Evolutionary conservation across 2,888 invertebrate species (phyloP), one percentile per base, ranked within the genome.

Genomic region (Phyllotreta cruciferae): DNA sequence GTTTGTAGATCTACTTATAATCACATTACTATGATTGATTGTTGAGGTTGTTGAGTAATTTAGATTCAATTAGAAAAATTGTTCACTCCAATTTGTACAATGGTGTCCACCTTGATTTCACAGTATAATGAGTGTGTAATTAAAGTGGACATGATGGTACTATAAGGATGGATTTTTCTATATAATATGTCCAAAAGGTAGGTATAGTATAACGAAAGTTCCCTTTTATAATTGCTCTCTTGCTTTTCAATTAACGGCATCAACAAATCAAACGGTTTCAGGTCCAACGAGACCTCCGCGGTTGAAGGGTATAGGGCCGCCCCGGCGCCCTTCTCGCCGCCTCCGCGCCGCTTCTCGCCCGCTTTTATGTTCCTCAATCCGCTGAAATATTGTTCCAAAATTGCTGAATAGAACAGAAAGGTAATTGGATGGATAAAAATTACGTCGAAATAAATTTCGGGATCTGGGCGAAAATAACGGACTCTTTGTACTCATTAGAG

Each of bases 201-300:
- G 24, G 24, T 24, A 24, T 24, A 24, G n/a, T n/a, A 24, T 4
- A 24, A 24, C 24, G 24, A 1, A 24, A 24, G 4, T 4, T 24
- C 24, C 24, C 24, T 24, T 24, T 74, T 80, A 80, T 82, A 83
- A 82, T 82, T 82, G 81, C 81, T 80, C 70, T 79, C 79, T 49
- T 77, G 81, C 81, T 81, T 82, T 83, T 82, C 83, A 83, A 83
- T 83, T 83, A 83, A 82, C 82, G 81, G 77, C 76, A 78, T 79
- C 79, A 79, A 83, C 83, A 83, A 83, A 83, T 83, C 83, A 83
- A 82, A 82, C 80, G 79, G 81, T 77, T 79, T 80, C 77, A 78
- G 76, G 75, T 73, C 73, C 74, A 73, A 74, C 74, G 74, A 53
- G 56, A 50, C 57, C 63, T 55, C 57, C 70, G 74, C 75, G 74